phyloP scores from a whole-genome alignment of 2,113 vertebrate genomes.

The Chamaetylas fuelleborni region DNA sequence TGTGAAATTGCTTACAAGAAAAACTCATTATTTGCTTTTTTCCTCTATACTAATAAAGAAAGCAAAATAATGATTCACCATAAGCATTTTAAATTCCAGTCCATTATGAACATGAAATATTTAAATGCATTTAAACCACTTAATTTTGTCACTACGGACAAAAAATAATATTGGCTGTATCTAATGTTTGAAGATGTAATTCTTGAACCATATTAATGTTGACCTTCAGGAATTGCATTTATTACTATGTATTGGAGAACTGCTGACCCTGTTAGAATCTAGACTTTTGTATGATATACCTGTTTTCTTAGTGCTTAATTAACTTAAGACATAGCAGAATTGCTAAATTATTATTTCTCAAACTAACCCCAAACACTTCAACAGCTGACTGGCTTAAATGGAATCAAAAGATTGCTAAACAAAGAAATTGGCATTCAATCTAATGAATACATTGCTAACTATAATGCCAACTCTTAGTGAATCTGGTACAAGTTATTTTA shows the following conservation, averaged over 20 bases:
- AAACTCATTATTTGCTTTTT: neutral
- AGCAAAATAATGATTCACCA: neutral
- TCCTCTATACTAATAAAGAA: neutral
- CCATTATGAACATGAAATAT: neutral
- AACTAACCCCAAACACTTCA: neutral
- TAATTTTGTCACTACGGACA: neutral
- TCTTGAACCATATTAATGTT: neutral
- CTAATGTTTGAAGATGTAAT: neutral
- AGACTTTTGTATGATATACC: slow-evolving; percentile 1
- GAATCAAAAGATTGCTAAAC: neutral
- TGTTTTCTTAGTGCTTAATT: slow-evolving; percentile 23
- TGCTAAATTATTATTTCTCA: neutral
- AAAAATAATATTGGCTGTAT: neutral
- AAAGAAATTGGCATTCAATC: neutral
- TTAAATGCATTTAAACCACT: neutral
- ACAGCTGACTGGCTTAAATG: neutral
- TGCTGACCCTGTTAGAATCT: slow-evolving; percentile 22
- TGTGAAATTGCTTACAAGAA: neutral
- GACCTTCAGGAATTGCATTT: neutral
- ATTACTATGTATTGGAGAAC: neutral
- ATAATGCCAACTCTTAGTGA: neutral
- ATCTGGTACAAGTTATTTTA: neutral
- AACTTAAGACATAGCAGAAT: neutral
- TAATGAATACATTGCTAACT: neutral
- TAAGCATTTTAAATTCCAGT: neutral